Evolutionary conservation across 1,140 invertebrate species (phyloP).

Genomic region (Anadara kagoshimensis): DNA sequence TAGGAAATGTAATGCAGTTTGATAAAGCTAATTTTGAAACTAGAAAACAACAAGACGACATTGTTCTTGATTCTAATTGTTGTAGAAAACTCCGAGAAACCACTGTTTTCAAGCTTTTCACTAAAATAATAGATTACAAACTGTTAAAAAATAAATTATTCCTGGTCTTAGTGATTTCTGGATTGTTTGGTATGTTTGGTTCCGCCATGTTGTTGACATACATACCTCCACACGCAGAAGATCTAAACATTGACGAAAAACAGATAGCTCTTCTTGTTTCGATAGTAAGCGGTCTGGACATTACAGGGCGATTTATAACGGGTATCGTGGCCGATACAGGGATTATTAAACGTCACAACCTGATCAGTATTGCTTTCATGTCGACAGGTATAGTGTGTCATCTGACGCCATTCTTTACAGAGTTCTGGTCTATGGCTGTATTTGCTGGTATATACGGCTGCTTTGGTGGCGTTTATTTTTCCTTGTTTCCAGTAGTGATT

Average conservation of each 20-base stretch:
- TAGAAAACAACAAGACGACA: no score
- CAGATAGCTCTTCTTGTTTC: slow-evolving; percentile 24
- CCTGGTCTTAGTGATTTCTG: neutral
- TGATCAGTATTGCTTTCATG: slow-evolving; percentile 12
- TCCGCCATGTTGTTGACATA: slow-evolving; percentile 16
- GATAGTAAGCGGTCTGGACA: slow-evolving; percentile 6
- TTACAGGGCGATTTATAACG: slow-evolving; percentile 2
- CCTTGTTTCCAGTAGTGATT: slow-evolving; percentile 25
- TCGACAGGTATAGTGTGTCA: slow-evolving; percentile 8
- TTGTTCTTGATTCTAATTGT: no score
- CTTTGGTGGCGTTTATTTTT: slow-evolving; percentile 29
- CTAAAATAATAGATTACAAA: no score
- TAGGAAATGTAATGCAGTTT: no score
- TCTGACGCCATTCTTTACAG: neutral
- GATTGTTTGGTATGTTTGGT: slow-evolving; percentile 13
- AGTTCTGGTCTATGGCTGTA: slow-evolving; percentile 4
- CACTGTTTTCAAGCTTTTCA: no score
- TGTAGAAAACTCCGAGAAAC: no score
- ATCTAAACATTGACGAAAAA: slow-evolving; percentile 16
- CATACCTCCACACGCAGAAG: slow-evolving; percentile 33
- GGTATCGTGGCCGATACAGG: slow-evolving; percentile 22
- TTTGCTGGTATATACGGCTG: slow-evolving; percentile 15
- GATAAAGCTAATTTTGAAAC: no score
- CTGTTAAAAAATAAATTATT: slow-evolving; percentile 12
- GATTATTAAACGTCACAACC: slow-evolving; percentile 6